phyloP scores from a whole-genome alignment of 1,140 invertebrate genomes.

The Dendroctonus valens region DNA sequence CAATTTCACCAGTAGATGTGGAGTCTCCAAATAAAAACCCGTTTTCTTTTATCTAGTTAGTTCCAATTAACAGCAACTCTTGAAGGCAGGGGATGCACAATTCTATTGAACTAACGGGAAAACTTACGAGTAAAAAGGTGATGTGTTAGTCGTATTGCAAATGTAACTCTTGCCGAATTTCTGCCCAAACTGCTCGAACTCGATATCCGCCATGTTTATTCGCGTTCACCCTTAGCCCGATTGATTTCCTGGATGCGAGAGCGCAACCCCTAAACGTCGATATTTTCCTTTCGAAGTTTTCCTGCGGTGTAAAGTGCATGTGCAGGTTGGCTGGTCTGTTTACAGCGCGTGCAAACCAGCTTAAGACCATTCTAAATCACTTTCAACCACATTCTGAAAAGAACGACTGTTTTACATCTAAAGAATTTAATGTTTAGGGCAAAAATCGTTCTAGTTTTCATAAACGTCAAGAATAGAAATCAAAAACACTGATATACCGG shows the following conservation, averaged over 20 bases:
- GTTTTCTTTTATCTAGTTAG: slow-evolving; percentile 6
- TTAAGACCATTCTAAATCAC: too few relatives aligned
- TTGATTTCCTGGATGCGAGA: slow-evolving; percentile 19
- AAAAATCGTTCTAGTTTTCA: too few relatives aligned
- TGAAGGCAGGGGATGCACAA: slow-evolving; percentile 7
- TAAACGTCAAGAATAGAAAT: too few relatives aligned
- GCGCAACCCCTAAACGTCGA: slow-evolving; percentile 8
- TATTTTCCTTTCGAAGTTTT: slow-evolving; percentile 1
- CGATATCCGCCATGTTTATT: slow-evolving; percentile 80
- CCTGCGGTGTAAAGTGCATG: not conserved
- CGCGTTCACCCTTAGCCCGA: not conserved
- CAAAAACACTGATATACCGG: too few relatives aligned
- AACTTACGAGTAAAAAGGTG: slow-evolving; percentile 69
- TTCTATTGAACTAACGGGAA: not conserved
- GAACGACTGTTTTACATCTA: too few relatives aligned
- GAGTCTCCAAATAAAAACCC: slow-evolving; percentile 5
- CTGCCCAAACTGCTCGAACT: slow-evolving; percentile 88
- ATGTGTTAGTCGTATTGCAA: slow-evolving; percentile 71
- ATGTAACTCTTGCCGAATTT: slow-evolving; percentile 77
- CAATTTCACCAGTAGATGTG: not conserved
- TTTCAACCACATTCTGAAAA: too few relatives aligned
- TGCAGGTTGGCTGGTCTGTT: not conserved
- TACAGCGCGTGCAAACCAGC: too few relatives aligned
- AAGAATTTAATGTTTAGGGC: too few relatives aligned
- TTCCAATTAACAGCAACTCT: not conserved